Evolutionary conservation across 1,140 invertebrate species (phyloP), one percentile per base, ranked within the genome.

Genomic region (Bradysia coprophila): DNA sequence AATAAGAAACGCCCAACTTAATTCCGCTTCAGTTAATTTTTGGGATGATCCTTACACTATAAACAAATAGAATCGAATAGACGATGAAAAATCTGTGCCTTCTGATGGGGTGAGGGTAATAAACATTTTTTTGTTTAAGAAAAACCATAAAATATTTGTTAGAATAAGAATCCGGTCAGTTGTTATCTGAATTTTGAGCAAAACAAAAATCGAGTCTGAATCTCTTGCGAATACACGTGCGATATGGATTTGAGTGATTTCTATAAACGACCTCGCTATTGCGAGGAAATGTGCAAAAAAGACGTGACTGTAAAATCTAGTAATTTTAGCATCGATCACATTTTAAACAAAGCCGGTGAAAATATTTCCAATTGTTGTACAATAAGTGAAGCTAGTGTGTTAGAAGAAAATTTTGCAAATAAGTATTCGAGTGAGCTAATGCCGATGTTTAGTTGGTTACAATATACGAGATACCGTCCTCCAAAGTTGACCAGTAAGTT

Each of bases 381-480:
- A 42, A 38, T 18, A 19, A 38, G 16, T 38, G n/a, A 19, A 19
- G 9, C n/a, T 13, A 23, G 16, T 36, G 15, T 38, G 18, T 38
- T 38, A 6, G 21, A 39, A 39, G 23, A 4, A 8, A 6, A 39
- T 3, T 9, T 39, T 39, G 10, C 19, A n/a, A n/a, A n/a, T n/a
- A n/a, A n/a, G n/a, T n/a, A n/a, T n/a, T n/a, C n/a, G n/a, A n/a
- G n/a, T 39, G 8, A 39, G 6, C 15, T 8, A 11, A 13, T 18
- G 5, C 57, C 40, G 45, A 45, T 62, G 15, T 67, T 61, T 42
- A 54, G 68, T 19, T 82, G 78, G 78, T 56, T 83, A 11, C 72
- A 75, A 32, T 83, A 79, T 48, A 81, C 78, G 1, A 62, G 79
- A 45, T 83, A 81, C 51, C 73, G 71, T 51, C 78, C 78, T 15